phyloP scores from a whole-genome alignment of 2,113 vertebrate species.

The Ramphastos sulfuratus region DNA sequence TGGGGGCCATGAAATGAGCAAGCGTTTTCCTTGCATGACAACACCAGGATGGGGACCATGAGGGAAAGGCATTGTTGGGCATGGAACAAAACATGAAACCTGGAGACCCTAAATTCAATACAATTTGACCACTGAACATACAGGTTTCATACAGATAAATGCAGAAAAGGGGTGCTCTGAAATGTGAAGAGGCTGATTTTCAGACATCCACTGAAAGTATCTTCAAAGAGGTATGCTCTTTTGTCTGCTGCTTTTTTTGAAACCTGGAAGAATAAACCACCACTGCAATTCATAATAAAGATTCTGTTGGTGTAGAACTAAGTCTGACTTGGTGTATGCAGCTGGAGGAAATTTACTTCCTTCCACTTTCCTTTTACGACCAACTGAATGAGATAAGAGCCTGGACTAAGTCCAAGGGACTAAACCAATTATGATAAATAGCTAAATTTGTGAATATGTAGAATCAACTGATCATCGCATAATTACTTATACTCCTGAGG shows the following conservation, averaged over 20 bases:
- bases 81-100: not conserved
- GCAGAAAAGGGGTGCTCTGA: not conserved
- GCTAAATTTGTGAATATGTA: constrained; percentile 60
- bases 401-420: constrained; percentile 59
- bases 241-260: not conserved
- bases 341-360: constrained; percentile 1
- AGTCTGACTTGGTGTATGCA: not conserved
- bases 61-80: not conserved
- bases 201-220: not conserved
- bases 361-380: constrained; percentile 21
- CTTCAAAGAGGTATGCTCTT: not conserved
- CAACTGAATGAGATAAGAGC: constrained; percentile 15
- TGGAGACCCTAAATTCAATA: not conserved
- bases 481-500: constrained; percentile 55
- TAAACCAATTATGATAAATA: constrained; percentile 67
- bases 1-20: not conserved
- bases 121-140: not conserved
- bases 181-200: not conserved
- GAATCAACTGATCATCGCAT: constrained; percentile 56
- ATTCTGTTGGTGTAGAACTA: not conserved
- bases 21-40: not conserved
- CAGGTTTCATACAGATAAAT: not conserved
- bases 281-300: not conserved
- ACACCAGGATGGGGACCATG: not conserved
- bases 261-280: not conserved